phyloP scores from a whole-genome alignment of 2,113 vertebrate species.

The Forbesichthys agassizii region DNA sequence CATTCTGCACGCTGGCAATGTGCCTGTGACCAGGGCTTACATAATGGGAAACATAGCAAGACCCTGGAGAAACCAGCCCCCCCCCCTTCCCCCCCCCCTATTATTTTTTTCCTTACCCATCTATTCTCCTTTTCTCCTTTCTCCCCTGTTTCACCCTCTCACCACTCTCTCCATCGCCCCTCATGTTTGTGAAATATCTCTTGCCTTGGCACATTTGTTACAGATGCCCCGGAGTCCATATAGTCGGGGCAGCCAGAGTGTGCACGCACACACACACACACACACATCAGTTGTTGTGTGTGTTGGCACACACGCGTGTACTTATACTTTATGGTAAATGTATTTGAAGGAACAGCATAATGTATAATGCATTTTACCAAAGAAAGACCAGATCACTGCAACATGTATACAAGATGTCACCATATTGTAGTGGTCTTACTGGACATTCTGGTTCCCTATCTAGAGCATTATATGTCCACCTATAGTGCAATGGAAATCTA shows the following conservation, averaged over 20 bases:
- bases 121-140: slow-evolving; percentile 83
- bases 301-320: slow-evolving; percentile 5
- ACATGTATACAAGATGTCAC: not conserved
- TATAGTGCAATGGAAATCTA: too few relatives aligned
- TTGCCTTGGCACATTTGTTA: slow-evolving; percentile 94
- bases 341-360: not conserved
- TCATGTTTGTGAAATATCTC: slow-evolving; percentile 94
- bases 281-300: not conserved
- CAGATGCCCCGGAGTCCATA: slow-evolving; percentile 84
- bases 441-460: too few relatives aligned
- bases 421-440: too few relatives aligned
- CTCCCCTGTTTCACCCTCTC: slow-evolving; percentile 73
- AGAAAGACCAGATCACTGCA: slow-evolving; percentile 15
- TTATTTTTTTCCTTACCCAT: slow-evolving; percentile 63
- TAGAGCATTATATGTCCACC: too few relatives aligned
- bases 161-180: slow-evolving; percentile 80
- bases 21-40: slow-evolving; percentile 99
- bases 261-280: slow-evolving; percentile 41
- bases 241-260: slow-evolving; percentile 62
- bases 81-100: slow-evolving; percentile 54
- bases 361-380: not conserved
- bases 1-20: slow-evolving; percentile 99
- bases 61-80: slow-evolving; percentile 92
- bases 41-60: slow-evolving; percentile 99
- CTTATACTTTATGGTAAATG: slow-evolving; percentile 7